phyloP scores from a whole-genome alignment of 2,113 vertebrate genomes.

The Brachypteracias leptosomus region DNA sequence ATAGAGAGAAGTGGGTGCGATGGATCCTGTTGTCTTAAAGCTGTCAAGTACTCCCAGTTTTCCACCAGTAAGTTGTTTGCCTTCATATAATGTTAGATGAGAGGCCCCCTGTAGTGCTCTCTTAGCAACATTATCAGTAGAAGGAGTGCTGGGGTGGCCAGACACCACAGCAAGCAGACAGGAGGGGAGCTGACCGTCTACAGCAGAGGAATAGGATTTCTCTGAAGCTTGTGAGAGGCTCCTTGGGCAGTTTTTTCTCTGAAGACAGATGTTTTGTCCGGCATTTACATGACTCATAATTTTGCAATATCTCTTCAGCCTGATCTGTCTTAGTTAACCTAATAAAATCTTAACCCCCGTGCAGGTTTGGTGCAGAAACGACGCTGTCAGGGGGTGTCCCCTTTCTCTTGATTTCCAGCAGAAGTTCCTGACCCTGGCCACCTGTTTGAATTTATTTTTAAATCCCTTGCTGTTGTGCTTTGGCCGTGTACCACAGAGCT shows the following conservation, averaged over 20 bases:
- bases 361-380: neutral
- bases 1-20: neutral
- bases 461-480: neutral
- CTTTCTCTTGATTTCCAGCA: neutral
- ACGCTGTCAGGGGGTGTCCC: neutral
- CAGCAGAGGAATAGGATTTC: neutral
- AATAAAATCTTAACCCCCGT: neutral
- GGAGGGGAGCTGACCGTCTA: neutral
- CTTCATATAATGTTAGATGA: rapidly evolving
- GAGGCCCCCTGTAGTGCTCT: too few relatives aligned
- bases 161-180: neutral
- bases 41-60: neutral
- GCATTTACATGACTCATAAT: neutral
- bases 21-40: neutral
- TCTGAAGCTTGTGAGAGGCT: neutral
- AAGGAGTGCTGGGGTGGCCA: neutral
- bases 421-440: neutral
- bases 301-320: neutral
- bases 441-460: neutral
- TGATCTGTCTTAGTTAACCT: neutral
- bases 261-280: neutral
- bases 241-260: neutral
- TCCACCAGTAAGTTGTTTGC: neutral
- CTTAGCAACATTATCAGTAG: neutral
- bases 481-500: neutral